A percentile compares a stretch with the other conserved stretches of the same genome.
Conservation (phyloP, 2,113 vertebrate species). For the Cavia aperea region DNA sequence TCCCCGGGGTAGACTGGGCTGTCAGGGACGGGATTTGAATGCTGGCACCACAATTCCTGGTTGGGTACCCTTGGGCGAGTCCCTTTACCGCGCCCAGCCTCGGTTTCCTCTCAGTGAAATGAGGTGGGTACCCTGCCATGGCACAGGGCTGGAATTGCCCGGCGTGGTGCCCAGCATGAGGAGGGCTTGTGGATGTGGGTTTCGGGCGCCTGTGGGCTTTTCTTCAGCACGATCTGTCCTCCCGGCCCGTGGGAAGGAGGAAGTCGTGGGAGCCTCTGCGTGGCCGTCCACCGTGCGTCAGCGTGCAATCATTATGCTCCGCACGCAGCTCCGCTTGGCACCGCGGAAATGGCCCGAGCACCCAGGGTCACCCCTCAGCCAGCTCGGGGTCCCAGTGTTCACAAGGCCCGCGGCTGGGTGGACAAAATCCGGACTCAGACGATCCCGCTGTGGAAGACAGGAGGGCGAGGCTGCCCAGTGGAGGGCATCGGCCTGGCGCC, state of each 20-base stretch:
- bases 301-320: fast-evolving
- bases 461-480: background rate
- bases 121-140: fast-evolving
- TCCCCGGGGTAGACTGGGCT: conserved; percentile 43
- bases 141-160: background rate
- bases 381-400: background rate
- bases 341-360: fast-evolving
- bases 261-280: background rate
- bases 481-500: background rate
- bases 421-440: background rate
- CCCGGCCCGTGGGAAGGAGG: conserved; percentile 27
- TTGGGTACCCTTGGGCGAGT: conserved; percentile 9
- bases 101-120: background rate
- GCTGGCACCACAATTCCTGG: background rate
- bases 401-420: fast-evolving
- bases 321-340: fast-evolving
- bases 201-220: background rate
- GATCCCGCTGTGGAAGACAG: background rate
- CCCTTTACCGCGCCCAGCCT: conserved; percentile 6
- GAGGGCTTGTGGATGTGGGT: background rate
- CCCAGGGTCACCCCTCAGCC: fast-evolving
- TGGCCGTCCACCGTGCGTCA: background rate
- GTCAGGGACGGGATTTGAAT: background rate
- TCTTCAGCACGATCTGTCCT: background rate
- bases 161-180: fast-evolving